Conservation (phyloP, 2,113 vertebrate species). For the Girardinichthys multiradiatus region DNA sequence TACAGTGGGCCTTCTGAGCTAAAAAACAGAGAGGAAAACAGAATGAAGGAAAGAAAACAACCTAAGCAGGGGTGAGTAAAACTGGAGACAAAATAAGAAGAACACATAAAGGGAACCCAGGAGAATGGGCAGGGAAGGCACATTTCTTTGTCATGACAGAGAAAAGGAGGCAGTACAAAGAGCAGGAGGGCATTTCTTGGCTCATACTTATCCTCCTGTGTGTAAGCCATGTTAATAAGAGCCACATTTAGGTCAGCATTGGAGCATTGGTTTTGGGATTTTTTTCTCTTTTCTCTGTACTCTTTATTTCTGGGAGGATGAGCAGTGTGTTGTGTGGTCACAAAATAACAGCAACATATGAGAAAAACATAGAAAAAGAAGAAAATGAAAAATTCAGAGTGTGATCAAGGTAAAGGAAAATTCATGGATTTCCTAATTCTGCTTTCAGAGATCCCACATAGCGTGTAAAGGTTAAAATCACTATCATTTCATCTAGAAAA, state of each 20-base stretch:
- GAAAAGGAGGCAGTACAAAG: not conserved
- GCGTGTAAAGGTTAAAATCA: constrained; percentile 23
- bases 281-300: not conserved
- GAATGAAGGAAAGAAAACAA: constrained; percentile 12
- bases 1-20: constrained; percentile 29
- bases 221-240: constrained; percentile 71
- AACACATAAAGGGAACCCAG: constrained; percentile 11
- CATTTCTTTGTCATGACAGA: not conserved
- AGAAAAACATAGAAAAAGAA: not conserved
- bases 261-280: constrained; percentile 7
- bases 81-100: constrained; percentile 24
- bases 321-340: constrained; percentile 28
- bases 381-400: not conserved
- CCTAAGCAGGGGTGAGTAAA: not conserved
- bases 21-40: constrained; percentile 5
- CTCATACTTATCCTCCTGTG: constrained; percentile 27
- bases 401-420: not conserved
- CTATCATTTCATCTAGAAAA: constrained; percentile 25
- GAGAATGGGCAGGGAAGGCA: not conserved
- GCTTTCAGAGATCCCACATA: not conserved
- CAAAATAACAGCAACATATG: constrained; percentile 34
- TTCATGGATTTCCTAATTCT: constrained; percentile 3
- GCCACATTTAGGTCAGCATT: constrained; percentile 67
- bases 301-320: constrained; percentile 25
- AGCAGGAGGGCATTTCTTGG: constrained; percentile 38